Percentiles rank a stretch among this genome's conserved stretches.
Evolutionary conservation across 2,113 vertebrate genomes (phyloP).

Genomic region (Regulus satrapa): DNA sequence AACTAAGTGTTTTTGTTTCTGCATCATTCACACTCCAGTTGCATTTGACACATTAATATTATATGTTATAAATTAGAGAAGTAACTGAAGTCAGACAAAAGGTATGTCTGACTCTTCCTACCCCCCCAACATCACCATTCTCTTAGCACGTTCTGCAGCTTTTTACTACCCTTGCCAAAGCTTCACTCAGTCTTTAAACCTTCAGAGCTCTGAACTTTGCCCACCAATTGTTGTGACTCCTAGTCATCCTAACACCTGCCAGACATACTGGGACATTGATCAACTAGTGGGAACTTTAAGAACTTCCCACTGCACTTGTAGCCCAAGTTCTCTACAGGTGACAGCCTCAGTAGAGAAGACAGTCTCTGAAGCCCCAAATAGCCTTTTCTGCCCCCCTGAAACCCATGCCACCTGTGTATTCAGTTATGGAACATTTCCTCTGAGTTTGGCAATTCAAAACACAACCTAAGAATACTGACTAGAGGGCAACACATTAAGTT

Average conservation of each 20-base stretch:
- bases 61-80: neutral
- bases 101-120: neutral
- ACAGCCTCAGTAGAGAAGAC: neutral
- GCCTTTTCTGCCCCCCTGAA: neutral
- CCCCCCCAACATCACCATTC: neutral
- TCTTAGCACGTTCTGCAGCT: neutral
- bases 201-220: neutral
- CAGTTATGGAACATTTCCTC: neutral
- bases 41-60: neutral
- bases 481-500: neutral
- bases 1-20: neutral
- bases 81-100: neutral
- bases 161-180: neutral
- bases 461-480: neutral
- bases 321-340: neutral
- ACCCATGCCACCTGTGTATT: neutral
- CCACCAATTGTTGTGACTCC: neutral
- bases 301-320: neutral
- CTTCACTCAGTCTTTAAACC: neutral
- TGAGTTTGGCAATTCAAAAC: neutral
- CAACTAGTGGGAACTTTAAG: neutral
- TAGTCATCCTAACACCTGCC: neutral
- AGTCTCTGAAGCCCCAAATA: neutral
- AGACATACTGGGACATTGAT: neutral
- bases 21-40: neutral